Evolutionary conservation across 2,113 vertebrate genomes (phyloP).

Genomic region (Sitta europaea): DNA sequence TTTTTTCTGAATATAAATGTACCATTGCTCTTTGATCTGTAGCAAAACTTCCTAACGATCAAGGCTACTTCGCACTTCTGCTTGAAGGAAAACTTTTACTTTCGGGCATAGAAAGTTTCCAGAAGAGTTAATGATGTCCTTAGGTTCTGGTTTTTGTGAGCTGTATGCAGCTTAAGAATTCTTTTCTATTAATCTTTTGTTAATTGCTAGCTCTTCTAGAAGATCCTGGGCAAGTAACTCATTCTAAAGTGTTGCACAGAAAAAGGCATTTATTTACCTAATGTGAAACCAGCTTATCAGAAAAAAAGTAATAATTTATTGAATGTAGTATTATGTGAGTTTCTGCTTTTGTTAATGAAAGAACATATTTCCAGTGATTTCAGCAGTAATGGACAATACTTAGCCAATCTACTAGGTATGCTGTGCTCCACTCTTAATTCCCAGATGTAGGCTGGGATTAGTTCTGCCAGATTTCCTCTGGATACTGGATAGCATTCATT

Average conservation of each 20-base stretch:
- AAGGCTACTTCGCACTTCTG: background rate
- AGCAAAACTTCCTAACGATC: background rate
- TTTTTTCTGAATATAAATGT: background rate
- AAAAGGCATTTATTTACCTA: background rate
- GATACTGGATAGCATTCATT: background rate
- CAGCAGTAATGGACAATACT: background rate
- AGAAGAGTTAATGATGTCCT: background rate
- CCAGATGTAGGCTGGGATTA: background rate
- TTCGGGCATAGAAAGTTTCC: background rate
- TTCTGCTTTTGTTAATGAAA: background rate
- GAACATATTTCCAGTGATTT: background rate
- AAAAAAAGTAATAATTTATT: background rate
- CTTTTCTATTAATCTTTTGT: background rate
- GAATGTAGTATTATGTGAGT: background rate
- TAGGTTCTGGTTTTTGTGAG: background rate
- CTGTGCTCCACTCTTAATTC: background rate
- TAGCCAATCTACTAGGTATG: background rate
- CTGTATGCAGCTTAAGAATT: background rate
- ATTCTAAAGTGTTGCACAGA: background rate
- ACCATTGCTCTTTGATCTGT: constrained; percentile 1
- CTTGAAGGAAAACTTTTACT: background rate
- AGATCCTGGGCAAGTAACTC: background rate
- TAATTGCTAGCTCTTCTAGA: background rate
- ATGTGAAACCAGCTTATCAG: background rate
- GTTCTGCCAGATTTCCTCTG: background rate